Conservation (phyloP, 2,797 vertebrate genomes). For the Malurus leucopterus region DNA sequence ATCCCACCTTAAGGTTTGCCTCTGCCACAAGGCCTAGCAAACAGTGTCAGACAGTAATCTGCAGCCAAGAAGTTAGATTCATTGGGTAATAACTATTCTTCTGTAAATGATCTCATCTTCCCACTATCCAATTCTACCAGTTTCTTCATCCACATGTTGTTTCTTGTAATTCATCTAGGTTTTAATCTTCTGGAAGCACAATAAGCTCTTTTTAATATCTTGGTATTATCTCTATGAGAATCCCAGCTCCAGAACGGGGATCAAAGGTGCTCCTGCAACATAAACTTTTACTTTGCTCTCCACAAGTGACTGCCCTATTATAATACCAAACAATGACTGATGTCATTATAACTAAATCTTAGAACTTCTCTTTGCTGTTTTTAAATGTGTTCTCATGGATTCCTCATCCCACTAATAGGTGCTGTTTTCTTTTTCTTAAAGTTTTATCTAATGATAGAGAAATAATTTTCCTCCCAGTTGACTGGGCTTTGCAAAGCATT, state of each 20-base stretch:
- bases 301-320: background rate
- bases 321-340: background rate
- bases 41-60: background rate
- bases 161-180: background rate
- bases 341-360: background rate
- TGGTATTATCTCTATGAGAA: background rate
- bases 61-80: background rate
- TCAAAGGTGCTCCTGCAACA: background rate
- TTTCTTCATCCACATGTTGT: background rate
- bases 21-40: background rate
- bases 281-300: background rate
- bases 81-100: background rate
- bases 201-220: background rate
- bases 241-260: background rate
- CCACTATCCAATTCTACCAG: background rate
- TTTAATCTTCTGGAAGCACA: background rate
- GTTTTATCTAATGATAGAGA: background rate
- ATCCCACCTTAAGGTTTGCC: background rate
- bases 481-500: background rate
- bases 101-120: conserved; percentile 4
- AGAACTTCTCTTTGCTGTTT: background rate
- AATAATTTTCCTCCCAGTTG: background rate
- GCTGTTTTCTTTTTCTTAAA: background rate
- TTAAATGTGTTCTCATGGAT: background rate
- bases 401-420: background rate